A percentile compares a stretch with the other conserved stretches of the same genome.
phyloP scores from a whole-genome alignment of 2,797 vertebrate species.

The Sitta carolinensis region DNA sequence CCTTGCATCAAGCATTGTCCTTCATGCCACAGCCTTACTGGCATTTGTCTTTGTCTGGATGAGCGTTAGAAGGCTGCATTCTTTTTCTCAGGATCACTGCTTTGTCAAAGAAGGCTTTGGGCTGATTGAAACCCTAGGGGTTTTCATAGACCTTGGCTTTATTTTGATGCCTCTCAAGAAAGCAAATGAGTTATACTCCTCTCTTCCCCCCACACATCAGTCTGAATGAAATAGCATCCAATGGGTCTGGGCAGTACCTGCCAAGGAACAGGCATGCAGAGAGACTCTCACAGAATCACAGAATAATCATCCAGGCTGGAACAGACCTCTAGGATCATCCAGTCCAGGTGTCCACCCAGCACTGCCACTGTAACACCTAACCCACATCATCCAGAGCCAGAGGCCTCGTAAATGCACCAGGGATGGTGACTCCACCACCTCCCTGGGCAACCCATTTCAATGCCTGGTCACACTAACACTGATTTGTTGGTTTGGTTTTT shows the following conservation, averaged over 20 bases:
- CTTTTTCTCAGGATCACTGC: neutral
- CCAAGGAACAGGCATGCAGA: neutral
- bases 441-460: neutral
- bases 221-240: neutral
- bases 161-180: neutral
- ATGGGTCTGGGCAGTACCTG: neutral
- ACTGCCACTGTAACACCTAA: neutral
- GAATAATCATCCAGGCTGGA: neutral
- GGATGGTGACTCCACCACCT: neutral
- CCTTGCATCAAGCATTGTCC: neutral
- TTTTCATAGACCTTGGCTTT: neutral
- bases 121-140: neutral
- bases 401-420: neutral
- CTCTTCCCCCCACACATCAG: neutral
- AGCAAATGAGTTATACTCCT: neutral
- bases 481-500: fast-evolving
- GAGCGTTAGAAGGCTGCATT: neutral
- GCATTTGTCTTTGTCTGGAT: neutral
- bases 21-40: neutral
- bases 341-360: neutral
- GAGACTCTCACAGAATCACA: neutral
- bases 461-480: neutral
- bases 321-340: neutral
- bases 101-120: neutral
- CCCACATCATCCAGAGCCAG: neutral